These are phyloP conservation scores for Lithobius niger DNA, from an alignment of 1,140 invertebrate genomes.

Conservation along the genomic window DNA sequence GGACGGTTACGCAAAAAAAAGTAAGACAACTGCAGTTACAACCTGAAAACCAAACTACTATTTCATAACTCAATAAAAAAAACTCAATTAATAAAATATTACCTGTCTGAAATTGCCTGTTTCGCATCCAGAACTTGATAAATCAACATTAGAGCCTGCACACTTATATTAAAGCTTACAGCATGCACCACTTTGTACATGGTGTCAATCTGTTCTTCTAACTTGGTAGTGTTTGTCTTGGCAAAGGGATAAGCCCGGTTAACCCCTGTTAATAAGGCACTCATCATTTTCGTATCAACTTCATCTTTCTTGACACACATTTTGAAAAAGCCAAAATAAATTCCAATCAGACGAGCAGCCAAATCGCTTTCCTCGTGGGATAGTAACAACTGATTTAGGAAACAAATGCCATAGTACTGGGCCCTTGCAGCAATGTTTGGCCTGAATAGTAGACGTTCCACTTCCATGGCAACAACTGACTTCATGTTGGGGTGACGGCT, in stretches of 20 bases:
- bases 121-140: constrained; percentile 58
- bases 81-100: too few species aligned
- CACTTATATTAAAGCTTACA: constrained; percentile 54
- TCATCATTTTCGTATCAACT: constrained; percentile 82
- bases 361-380: constrained; percentile 54
- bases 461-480: constrained; percentile 63
- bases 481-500: constrained; percentile 86
- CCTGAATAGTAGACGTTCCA: constrained; percentile 78
- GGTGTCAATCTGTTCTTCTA: constrained; percentile 57
- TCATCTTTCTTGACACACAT: constrained; percentile 79
- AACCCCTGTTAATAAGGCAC: constrained; percentile 71
- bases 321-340: constrained; percentile 96
- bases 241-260: constrained; percentile 73
- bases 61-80: too few species aligned
- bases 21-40: too few species aligned
- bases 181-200: constrained; percentile 81
- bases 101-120: constrained; percentile 42
- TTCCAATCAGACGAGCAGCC: constrained; percentile 64
- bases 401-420: constrained; percentile 88
- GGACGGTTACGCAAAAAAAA: too few species aligned
- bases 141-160: constrained; percentile 76
- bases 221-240: constrained; percentile 35
- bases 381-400: constrained; percentile 67
- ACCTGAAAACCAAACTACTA: too few species aligned
- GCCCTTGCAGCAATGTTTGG: constrained; percentile 67